Evolutionary conservation across 2,888 invertebrate genomes (phyloP).

Genomic region (Apodemia hepburni): DNA sequence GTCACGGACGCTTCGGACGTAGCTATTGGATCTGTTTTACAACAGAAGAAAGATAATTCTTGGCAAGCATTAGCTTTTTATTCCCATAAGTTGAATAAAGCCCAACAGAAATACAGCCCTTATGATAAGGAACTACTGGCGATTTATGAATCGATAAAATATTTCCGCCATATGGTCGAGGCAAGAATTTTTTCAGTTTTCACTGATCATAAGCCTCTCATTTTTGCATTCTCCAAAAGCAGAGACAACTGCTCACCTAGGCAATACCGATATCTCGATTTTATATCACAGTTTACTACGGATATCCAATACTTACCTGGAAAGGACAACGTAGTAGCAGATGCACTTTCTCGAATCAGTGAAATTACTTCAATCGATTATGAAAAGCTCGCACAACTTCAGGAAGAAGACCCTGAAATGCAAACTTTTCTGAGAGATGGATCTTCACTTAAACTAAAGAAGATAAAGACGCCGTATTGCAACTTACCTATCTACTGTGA

Average conservation of each 20-base stretch:
- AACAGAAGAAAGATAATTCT: slow-evolving; percentile 36
- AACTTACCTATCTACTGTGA: slow-evolving; percentile 20
- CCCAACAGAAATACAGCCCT: slow-evolving; percentile 42
- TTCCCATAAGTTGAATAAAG: slow-evolving; percentile 39
- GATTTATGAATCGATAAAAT: slow-evolving; percentile 42
- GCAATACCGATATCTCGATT: slow-evolving; percentile 42
- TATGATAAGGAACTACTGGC: slow-evolving; percentile 52
- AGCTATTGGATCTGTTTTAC: slow-evolving; percentile 47
- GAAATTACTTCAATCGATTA: slow-evolving; percentile 30
- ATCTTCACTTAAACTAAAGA: slow-evolving; percentile 26
- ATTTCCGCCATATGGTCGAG: slow-evolving; percentile 47
- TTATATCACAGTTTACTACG: slow-evolving; percentile 42
- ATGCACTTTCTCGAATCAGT: slow-evolving; percentile 36
- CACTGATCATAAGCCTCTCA: slow-evolving; percentile 33
- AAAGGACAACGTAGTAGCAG: slow-evolving; percentile 39
- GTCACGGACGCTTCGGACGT: slow-evolving; percentile 47
- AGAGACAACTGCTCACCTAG: slow-evolving; percentile 40
- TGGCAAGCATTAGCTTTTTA: slow-evolving; percentile 48
- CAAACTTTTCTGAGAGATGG: slow-evolving; percentile 20
- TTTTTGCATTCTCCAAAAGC: slow-evolving; percentile 41
- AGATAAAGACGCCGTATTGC: slow-evolving; percentile 18
- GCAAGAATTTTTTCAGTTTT: slow-evolving; percentile 37
- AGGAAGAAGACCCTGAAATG: slow-evolving; percentile 31
- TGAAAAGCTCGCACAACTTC: slow-evolving; percentile 26
- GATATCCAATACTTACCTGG: slow-evolving; percentile 41